phyloP scores from a whole-genome alignment of 2,888 invertebrate genomes.

The Calameuta filiformis region DNA sequence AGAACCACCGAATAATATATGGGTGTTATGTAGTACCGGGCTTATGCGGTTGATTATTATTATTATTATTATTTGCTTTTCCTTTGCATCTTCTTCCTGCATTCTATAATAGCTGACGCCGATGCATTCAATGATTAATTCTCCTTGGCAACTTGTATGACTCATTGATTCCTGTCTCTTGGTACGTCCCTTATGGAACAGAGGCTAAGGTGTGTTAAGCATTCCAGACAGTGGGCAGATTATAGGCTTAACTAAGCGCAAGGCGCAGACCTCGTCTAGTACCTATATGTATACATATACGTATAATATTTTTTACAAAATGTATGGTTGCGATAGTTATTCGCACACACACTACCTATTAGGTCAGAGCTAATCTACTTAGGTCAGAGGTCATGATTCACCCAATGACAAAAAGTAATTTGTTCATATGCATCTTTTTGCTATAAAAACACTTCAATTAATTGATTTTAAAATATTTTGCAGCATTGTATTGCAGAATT shows the following conservation, averaged over 20 bases:
- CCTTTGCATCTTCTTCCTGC: background rate
- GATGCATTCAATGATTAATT: constrained; percentile 35
- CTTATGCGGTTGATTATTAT: background rate
- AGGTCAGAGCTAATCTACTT: too few species aligned
- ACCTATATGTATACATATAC: background rate
- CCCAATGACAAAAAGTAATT: too few species aligned
- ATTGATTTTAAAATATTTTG: too few species aligned
- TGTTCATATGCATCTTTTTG: too few species aligned
- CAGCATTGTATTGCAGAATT: too few species aligned
- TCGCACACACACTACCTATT: too few species aligned
- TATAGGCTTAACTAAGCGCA: constrained; percentile 29
- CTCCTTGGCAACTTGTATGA: constrained; percentile 40
- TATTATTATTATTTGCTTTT: background rate
- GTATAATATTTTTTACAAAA: too few species aligned
- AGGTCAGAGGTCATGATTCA: too few species aligned
- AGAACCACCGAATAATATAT: background rate
- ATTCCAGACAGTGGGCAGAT: constrained; percentile 50
- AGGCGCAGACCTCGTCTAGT: constrained; percentile 1
- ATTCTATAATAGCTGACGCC: background rate
- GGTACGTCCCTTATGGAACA: constrained; percentile 29
- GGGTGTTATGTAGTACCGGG: background rate
- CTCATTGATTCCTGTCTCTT: constrained; percentile 33
- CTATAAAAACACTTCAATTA: too few species aligned
- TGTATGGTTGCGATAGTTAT: too few species aligned
- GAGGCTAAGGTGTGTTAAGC: constrained; percentile 42